Conservation (phyloP, 2,888 invertebrate genomes). For the Agonopterix alstromeriana region DNA sequence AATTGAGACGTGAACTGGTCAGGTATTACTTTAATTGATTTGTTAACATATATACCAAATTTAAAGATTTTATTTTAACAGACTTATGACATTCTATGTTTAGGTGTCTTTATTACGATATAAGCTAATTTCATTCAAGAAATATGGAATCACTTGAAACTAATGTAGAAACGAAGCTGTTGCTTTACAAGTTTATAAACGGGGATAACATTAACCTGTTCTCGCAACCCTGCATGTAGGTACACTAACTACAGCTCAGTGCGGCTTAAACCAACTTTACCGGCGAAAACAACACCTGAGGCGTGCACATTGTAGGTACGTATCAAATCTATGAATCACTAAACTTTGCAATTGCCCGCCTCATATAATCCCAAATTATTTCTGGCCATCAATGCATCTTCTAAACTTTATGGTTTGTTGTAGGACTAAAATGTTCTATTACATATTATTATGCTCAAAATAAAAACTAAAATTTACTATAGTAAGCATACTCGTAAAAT, state of each 20-base stretch:
- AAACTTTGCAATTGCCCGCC: constrained; percentile 3
- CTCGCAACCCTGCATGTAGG: constrained; percentile 38
- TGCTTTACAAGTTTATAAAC: constrained; percentile 33
- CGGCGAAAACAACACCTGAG: constrained; percentile 61
- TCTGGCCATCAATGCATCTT: too few relatives aligned
- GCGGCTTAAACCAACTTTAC: constrained; percentile 65
- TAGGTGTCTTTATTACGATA: too few relatives aligned
- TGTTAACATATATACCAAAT: too few relatives aligned
- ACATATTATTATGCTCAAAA: too few relatives aligned
- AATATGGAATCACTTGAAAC: not conserved
- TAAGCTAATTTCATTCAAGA: too few relatives aligned
- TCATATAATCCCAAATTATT: too few relatives aligned
- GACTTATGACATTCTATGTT: too few relatives aligned
- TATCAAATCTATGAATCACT: constrained; percentile 33
- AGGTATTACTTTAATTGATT: too few relatives aligned
- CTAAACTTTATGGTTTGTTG: too few relatives aligned
- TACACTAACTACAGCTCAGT: constrained; percentile 53
- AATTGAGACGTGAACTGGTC: too few relatives aligned
- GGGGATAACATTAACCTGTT: constrained; percentile 49
- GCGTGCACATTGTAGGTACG: constrained; percentile 20
- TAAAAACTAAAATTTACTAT: not conserved
- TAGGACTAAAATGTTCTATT: too few relatives aligned
- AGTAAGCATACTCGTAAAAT: constrained; percentile 48
- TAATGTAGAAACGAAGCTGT: constrained; percentile 20
- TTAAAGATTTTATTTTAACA: too few relatives aligned